Base-by-base conservation (phyloP, 2,888 invertebrate genomes). In the Poecilus cupreus region DNA sequence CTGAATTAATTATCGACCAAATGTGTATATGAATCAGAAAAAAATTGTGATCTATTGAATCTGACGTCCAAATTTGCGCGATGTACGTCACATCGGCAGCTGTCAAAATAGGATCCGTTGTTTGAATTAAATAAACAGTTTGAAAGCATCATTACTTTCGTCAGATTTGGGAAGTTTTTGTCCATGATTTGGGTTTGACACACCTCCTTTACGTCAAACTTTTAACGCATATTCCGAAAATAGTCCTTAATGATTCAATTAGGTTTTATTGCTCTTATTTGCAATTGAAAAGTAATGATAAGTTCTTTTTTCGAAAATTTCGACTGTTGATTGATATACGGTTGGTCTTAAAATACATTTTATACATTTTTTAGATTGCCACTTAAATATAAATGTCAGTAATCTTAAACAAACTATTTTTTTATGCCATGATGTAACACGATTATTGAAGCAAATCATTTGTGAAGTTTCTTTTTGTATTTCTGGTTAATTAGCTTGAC, bases 31-130 rank as follows among this genome's bases (percentile, higher is more conserved):
- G 43, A 43, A 43, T 43, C 43, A 43, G 43, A 43, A 43, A 43
- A 43, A 43, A 43, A n/a, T 22, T 22, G 60, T 4, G 24, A 24
- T 3, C 39, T 37, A 10, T 10, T 68, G 64, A 18, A 68, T 68
- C 64, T 68, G 64, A 37, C 18, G 37, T 68, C 64, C 64, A 68
- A 68, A 68, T 68, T 68, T 18, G 16, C 18, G 64, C 32, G 10
- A 37, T 16, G 16, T 37, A 37, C 64, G 64, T 68, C 64, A 68
- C 18, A 68, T 18, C 64, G 37, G 37, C 64, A 68, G 64, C 64
- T 68, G 64, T 32, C 64, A 68, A 68, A 68, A 68, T 68, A 68
- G 64, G 64, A 68, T 68, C 10, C 18, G 37, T 39, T 51, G 51
- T 43, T 16, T 37, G 64, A 68, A 13, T 16, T 3, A 32, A 32